Conservation (phyloP, 35 echinoderm and acorn worm genomes). For the Diadema setosum region DNA sequence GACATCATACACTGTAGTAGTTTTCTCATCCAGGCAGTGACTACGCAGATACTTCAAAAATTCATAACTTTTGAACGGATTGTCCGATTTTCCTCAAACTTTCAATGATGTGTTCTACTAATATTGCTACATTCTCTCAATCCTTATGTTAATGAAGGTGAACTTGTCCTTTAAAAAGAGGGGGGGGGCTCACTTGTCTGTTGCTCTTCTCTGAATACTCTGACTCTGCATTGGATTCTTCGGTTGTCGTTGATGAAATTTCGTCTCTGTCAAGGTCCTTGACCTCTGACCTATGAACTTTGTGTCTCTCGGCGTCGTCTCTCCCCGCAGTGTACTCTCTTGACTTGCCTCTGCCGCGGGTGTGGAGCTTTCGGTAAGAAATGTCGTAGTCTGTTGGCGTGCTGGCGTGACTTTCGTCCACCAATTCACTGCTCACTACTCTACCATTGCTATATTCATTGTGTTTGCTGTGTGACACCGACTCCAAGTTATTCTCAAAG, state of each 20-base stretch:
- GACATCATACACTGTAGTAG: too few species aligned
- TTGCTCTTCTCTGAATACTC: slow-evolving; percentile 79
- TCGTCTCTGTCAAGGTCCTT: background rate
- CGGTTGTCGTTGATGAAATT: slow-evolving; percentile 68
- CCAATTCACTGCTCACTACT: background rate
- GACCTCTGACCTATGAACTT: background rate
- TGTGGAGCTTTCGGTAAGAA: background rate
- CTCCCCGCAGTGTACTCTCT: background rate
- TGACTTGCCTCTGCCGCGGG: background rate
- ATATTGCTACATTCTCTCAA: too few species aligned
- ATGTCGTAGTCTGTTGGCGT: background rate
- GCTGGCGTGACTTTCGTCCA: background rate
- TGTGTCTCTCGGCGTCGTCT: background rate
- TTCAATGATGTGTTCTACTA: too few species aligned
- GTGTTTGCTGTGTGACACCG: background rate
- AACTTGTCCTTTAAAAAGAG: too few species aligned
- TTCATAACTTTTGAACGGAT: too few species aligned
- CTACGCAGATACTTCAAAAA: too few species aligned
- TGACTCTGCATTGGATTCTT: slow-evolving; percentile 84
- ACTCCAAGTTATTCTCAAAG: slow-evolving; percentile 1
- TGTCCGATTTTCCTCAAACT: too few species aligned
- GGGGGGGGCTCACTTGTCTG: slow-evolving; percentile 79
- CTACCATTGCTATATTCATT: background rate
- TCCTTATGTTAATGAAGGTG: too few species aligned
- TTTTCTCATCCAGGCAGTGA: too few species aligned